These are phyloP conservation scores for Anableps anableps DNA, from an alignment of 2,797 vertebrate species.

Conservation along the genomic window DNA sequence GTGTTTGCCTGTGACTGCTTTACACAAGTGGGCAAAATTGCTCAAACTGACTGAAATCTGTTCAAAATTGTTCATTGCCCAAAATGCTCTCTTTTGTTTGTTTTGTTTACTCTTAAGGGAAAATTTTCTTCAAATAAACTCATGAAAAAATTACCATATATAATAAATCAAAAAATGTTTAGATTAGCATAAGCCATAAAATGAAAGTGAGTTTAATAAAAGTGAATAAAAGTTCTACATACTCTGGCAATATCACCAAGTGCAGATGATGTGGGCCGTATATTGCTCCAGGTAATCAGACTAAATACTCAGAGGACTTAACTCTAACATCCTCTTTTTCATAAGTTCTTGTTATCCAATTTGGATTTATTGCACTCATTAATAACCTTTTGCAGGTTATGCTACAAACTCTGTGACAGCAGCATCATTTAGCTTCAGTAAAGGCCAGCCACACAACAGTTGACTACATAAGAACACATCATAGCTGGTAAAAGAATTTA, in stretches of 20 bases:
- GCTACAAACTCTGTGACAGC: conserved; percentile 85
- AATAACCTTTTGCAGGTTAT: conserved; percentile 94
- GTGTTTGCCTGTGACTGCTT: no score
- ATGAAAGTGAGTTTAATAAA: background rate
- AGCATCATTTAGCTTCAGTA: conserved; percentile 88
- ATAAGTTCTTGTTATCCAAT: conserved; percentile 83
- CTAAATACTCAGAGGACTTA: conserved; percentile 76
- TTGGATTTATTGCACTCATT: conserved; percentile 95
- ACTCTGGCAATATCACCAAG: conserved; percentile 82
- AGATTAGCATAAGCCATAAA: conserved; percentile 35
- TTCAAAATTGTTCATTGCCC: no score
- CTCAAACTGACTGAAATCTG: no score
- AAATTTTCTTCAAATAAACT: background rate
- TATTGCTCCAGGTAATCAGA: conserved; percentile 79
- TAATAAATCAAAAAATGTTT: conserved; percentile 62
- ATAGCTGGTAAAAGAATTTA: conserved; percentile 39
- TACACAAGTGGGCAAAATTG: no score
- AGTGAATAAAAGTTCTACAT: conserved; percentile 66
- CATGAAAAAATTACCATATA: background rate
- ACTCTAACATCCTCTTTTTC: conserved; percentile 71
- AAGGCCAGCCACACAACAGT: conserved; percentile 79
- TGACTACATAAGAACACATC: conserved; percentile 85
- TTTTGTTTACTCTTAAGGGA: background rate
- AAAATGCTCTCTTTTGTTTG: no score
- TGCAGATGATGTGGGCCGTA: conserved; percentile 60